Conservation (phyloP, 2,113 vertebrate genomes). For the Excalfactoria chinensis region DNA sequence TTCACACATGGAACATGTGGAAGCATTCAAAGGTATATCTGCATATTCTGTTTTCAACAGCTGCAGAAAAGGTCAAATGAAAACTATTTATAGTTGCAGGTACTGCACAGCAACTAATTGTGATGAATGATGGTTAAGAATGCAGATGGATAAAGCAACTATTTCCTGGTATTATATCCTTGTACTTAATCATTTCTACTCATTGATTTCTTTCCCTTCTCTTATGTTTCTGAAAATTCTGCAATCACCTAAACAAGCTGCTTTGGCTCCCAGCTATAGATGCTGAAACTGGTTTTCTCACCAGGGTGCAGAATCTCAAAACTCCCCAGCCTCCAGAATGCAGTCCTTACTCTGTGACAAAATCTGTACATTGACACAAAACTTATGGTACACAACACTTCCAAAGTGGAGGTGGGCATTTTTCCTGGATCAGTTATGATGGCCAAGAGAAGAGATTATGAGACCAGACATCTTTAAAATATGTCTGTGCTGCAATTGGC, state of each 20-base stretch:
- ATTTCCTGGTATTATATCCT: not conserved
- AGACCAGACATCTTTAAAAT: not conserved
- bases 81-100: not conserved
- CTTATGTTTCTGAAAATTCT: not conserved
- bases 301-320: not conserved
- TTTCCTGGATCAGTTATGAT: not conserved
- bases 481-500: rapidly evolving
- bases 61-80: not conserved
- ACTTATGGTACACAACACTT: not conserved
- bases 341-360: not conserved
- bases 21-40: not conserved
- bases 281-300: not conserved
- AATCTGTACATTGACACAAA: not conserved
- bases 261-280: not conserved
- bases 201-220: not conserved
- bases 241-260: not conserved
- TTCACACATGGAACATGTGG: not conserved
- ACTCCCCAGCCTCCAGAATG: not conserved
- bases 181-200: not conserved
- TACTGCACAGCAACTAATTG: not conserved
- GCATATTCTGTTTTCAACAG: not conserved
- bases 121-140: constrained; percentile 12
- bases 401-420: not conserved
- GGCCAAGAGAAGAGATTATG: not conserved
- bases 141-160: not conserved